phyloP scores from a whole-genome alignment of 2,113 vertebrate species.

The Dromiciops gliroides region DNA sequence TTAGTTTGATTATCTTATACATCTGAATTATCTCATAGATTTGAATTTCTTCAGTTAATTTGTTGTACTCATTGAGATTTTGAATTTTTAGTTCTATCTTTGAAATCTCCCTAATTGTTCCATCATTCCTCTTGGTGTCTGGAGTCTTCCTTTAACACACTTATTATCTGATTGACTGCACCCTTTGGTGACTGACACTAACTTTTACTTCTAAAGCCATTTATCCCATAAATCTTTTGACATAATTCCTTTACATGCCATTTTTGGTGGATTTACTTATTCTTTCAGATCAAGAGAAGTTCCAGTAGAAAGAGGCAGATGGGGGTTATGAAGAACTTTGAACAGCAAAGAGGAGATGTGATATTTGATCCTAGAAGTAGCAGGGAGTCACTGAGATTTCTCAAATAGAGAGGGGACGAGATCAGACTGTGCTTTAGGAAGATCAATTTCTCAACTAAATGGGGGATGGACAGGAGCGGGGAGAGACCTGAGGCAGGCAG shows the following conservation, averaged over 20 bases:
- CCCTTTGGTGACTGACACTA: neutral
- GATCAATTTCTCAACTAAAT: neutral
- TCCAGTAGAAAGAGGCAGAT: neutral
- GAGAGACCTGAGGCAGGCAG: neutral
- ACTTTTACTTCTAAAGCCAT: neutral
- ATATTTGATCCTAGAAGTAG: neutral
- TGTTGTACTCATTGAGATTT: neutral
- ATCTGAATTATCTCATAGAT: too few species aligned
- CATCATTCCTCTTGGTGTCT: neutral
- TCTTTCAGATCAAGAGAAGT: neutral
- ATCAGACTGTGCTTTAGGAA: neutral
- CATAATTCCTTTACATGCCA: neutral
- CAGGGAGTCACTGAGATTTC: neutral
- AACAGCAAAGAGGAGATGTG: neutral
- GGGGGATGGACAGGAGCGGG: neutral
- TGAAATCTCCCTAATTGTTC: neutral
- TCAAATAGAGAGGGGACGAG: neutral
- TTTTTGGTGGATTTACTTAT: neutral
- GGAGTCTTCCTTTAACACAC: too few species aligned
- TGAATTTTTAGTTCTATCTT: neutral
- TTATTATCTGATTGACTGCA: neutral
- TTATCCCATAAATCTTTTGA: neutral
- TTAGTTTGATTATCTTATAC: neutral
- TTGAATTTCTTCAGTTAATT: neutral
- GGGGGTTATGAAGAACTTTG: neutral